Base-by-base conservation (phyloP, 2,797 vertebrate species). In the Hapalemur alaotrensis region DNA sequence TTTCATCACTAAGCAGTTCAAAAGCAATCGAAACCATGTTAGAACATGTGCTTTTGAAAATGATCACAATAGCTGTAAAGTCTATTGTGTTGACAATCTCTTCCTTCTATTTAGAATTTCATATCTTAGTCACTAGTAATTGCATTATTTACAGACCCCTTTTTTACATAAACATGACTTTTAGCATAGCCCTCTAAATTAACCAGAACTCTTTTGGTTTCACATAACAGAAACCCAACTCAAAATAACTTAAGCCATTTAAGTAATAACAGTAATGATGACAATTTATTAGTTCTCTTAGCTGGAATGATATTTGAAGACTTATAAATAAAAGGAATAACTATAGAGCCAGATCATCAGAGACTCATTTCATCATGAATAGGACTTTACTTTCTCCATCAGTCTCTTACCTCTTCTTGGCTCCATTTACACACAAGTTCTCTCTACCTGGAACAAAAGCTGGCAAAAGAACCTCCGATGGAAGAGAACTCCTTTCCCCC, bases 1-100 rank as follows among this genome's bases (percentile, higher is more conserved):
- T 95, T 85, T 96, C 76, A 73, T 73, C 48, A 65, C 14, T 50
- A 86, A 84, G 73, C 11, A 89, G 67, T 91, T 83, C 79, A 57
- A 89, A 89, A 89, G 13, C 13, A 81, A 46, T 91, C 59, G 57
- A 81, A 20, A 11, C 43, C 63, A 69, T 85, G 93, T 87, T 73
- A 89, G 67, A 80, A 20, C 28, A 78, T 25, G 12, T 89, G 5
- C 15, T 85, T 83, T 83, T 52, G 59, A 89, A 96, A 80, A 79
- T 95, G 35, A 54, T 83, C 61, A 70, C n/a, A 95, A 57, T 59
- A 81, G 32, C 38, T 91, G 9, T 80, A 80, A 84, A 38, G 23
- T 76, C 35, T 28, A 41, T 59, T 95, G 9, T 25, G 57, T 78
- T 50, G 30, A 7, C 25, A 75, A 9, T 23, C 9, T 89, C 23